phyloP scores from a whole-genome alignment of 2,113 vertebrate genomes.

The Clarias batrachus region DNA sequence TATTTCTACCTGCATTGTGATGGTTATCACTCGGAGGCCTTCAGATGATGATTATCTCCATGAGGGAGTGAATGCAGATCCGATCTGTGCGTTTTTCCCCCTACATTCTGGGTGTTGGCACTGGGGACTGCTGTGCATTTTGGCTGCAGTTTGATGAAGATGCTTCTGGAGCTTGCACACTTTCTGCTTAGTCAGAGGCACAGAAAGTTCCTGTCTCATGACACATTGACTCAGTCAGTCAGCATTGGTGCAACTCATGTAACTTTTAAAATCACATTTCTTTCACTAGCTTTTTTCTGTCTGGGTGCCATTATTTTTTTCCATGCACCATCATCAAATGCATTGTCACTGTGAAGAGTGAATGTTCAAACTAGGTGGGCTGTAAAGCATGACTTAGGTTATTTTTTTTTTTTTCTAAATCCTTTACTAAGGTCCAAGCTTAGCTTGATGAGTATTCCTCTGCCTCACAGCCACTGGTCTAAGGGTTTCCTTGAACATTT shows the following conservation, averaged over 20 bases:
- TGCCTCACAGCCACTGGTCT: not conserved
- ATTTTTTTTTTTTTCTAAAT: not conserved
- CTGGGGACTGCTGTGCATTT: not conserved
- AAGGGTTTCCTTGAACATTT: not conserved
- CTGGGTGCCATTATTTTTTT: not conserved
- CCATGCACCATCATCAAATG: not conserved
- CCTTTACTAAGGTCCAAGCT: not conserved
- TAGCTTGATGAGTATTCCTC: not conserved
- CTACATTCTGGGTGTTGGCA: constrained; percentile 15
- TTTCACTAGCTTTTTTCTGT: not conserved
- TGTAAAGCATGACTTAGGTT: not conserved
- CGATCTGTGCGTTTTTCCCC: not conserved
- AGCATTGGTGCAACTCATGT: not conserved
- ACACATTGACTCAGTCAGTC: not conserved
- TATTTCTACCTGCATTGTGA: not conserved
- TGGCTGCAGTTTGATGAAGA: not conserved
- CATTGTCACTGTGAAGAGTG: constrained; percentile 22
- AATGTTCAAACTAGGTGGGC: not conserved
- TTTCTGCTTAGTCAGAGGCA: constrained; percentile 37
- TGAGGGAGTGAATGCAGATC: not conserved
- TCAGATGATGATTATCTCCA: not conserved
- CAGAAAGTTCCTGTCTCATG: not conserved
- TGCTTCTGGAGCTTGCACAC: constrained; percentile 26
- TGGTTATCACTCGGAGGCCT: not conserved
- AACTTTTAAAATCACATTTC: not conserved